Percentiles rank a stretch among this genome's conserved stretches.
phyloP scores from a whole-genome alignment of 2,888 invertebrate genomes.

The Tipula confusa region DNA sequence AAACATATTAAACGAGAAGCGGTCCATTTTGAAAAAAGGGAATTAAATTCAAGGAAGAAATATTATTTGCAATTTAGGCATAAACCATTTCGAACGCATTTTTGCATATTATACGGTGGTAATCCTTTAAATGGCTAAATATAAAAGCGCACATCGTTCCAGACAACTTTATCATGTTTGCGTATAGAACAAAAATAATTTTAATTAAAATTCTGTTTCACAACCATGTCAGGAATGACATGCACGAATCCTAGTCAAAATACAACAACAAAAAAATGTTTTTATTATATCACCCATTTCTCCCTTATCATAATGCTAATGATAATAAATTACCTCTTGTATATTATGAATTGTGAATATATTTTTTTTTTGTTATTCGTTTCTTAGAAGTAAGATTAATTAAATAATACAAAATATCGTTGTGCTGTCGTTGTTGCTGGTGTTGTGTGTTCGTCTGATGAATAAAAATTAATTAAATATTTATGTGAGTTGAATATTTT shows the following conservation, averaged over 20 bases:
- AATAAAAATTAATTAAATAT: conserved; percentile 6
- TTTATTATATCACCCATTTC: background rate
- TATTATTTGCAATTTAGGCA: no score
- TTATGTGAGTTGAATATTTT: conserved; percentile 12
- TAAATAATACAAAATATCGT: background rate
- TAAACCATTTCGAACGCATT: no score
- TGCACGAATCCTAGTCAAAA: background rate
- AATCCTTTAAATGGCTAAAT: no score
- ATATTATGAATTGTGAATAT: conserved; percentile 1
- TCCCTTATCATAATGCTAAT: conserved; percentile 3
- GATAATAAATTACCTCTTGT: conserved; percentile 20
- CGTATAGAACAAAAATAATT: background rate
- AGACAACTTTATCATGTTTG: background rate
- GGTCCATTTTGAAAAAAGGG: no score
- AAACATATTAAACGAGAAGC: no score
- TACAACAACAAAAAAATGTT: background rate
- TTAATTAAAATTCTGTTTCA: conserved; percentile 3
- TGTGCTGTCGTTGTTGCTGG: background rate
- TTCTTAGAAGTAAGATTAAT: background rate
- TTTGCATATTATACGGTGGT: no score
- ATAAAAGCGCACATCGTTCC: no score
- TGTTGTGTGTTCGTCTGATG: background rate
- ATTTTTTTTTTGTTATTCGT: background rate
- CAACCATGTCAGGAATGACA: background rate
- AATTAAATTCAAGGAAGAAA: no score